A percentile compares a stretch with the other conserved stretches of the same genome.
phyloP scores from a whole-genome alignment of 2,113 vertebrate species.

The Xenus cinereus region DNA sequence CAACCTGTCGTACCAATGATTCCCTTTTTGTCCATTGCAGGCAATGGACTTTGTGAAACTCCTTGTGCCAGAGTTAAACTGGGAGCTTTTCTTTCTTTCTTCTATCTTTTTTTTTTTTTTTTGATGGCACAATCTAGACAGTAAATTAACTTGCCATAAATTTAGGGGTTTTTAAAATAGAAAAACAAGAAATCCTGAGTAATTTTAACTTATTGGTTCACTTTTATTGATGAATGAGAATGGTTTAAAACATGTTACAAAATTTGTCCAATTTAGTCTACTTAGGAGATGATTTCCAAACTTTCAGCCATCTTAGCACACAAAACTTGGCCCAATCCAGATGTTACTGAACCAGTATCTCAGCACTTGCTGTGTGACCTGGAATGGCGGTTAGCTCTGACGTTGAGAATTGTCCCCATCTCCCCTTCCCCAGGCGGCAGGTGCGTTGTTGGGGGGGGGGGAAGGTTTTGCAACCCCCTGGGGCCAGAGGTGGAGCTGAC shows the following conservation, averaged over 20 bases:
- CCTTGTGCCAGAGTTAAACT: slow-evolving; percentile 66
- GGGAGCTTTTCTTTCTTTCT: slow-evolving; percentile 42
- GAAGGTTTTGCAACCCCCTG: neutral
- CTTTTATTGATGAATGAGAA: slow-evolving; percentile 63
- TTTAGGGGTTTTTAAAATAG: slow-evolving; percentile 23
- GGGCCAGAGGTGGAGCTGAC: neutral
- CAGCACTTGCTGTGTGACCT: neutral
- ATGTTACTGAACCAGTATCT: neutral
- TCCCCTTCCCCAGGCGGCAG: neutral
- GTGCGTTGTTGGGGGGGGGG: rapidly evolving
- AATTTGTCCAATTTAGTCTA: slow-evolving; percentile 13
- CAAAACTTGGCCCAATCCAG: slow-evolving; percentile 7
- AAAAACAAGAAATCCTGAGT: slow-evolving; percentile 34
- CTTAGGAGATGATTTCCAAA: slow-evolving; percentile 10
- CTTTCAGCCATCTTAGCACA: neutral
- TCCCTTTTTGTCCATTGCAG: slow-evolving; percentile 76
- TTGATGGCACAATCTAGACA: slow-evolving; percentile 55
- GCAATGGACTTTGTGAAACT: slow-evolving; percentile 73
- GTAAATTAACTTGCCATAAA: slow-evolving; percentile 34
- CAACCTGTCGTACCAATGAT: neutral
- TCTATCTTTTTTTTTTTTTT: neutral
- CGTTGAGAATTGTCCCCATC: neutral
- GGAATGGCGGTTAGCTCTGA: neutral
- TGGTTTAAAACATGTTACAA: slow-evolving; percentile 48
- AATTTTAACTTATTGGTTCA: slow-evolving; percentile 73